A percentile compares a stretch with the other conserved stretches of the same genome.
Evolutionary conservation across 2,888 invertebrate genomes (phyloP).

Genomic region (Agrotis ipsilon): DNA sequence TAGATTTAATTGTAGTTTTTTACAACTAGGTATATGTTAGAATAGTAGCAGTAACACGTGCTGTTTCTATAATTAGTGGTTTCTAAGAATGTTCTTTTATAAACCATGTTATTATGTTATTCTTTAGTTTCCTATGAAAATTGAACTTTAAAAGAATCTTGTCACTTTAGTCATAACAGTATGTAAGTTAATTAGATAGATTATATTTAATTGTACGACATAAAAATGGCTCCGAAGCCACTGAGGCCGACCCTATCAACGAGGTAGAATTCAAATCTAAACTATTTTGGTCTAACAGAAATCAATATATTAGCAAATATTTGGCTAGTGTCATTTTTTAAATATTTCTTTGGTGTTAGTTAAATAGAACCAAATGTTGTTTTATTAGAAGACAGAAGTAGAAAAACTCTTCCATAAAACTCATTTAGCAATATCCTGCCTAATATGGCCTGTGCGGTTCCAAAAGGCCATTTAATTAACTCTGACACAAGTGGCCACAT

Average conservation of each 20-base stretch:
- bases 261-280: neutral
- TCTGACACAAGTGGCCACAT: no score
- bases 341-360: no score
- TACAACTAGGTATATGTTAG: neutral
- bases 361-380: no score
- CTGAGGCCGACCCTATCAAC: neutral
- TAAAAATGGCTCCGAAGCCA: neutral
- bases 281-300: neutral
- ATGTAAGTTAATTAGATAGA: neutral
- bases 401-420: no score
- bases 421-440: no score
- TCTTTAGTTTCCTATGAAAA: neutral
- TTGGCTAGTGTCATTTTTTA: no score
- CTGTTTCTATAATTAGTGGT: neutral
- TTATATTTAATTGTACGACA: neutral
- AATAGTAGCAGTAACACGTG: neutral
- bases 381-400: no score
- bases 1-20: constrained; percentile 6
- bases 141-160: neutral
- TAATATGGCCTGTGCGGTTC: no score
- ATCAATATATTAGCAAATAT: no score
- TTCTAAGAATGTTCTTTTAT: constrained; percentile 15
- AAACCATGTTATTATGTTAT: neutral
- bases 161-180: neutral
- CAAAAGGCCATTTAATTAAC: no score